Conservation (phyloP, 2,888 invertebrate species). For the Cerceris rybyensis region DNA sequence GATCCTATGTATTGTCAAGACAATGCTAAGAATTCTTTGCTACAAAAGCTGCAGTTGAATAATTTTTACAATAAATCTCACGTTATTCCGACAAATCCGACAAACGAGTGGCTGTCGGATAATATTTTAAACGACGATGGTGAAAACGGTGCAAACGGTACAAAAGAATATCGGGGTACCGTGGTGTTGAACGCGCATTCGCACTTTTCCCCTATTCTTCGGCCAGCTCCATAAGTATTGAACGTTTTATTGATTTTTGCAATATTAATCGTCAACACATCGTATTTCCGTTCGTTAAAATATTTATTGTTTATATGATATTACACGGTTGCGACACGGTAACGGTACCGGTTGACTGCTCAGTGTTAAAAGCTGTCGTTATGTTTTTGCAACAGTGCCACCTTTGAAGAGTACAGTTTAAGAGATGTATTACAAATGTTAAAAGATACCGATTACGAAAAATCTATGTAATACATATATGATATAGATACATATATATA, state of each 20-base stretch:
- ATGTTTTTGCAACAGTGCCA: slow-evolving; percentile 3
- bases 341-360: background rate
- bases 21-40: slow-evolving; percentile 42
- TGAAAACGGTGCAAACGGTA: slow-evolving; percentile 43
- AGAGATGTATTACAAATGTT: slow-evolving; percentile 10
- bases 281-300: slow-evolving; percentile 59
- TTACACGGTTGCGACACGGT: slow-evolving; percentile 18
- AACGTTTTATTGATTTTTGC: background rate
- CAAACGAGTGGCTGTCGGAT: slow-evolving; percentile 65
- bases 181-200: slow-evolving; percentile 52
- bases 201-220: slow-evolving; percentile 60
- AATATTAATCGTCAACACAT: slow-evolving; percentile 17
- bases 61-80: slow-evolving; percentile 64
- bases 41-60: slow-evolving; percentile 58
- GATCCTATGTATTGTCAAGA: slow-evolving; percentile 62
- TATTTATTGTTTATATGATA: slow-evolving; percentile 67
- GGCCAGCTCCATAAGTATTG: slow-evolving; percentile 56
- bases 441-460: slow-evolving; percentile 25
- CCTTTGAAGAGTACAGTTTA: background rate
- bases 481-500: too few relatives aligned
- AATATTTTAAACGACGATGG: slow-evolving; percentile 49
- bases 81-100: slow-evolving; percentile 66
- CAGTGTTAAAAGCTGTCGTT: background rate
- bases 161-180: slow-evolving; percentile 48
- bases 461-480: slow-evolving; percentile 11